Evolutionary conservation across 2,797 vertebrate species (phyloP).

Genomic region (Tenualosa ilisha): DNA sequence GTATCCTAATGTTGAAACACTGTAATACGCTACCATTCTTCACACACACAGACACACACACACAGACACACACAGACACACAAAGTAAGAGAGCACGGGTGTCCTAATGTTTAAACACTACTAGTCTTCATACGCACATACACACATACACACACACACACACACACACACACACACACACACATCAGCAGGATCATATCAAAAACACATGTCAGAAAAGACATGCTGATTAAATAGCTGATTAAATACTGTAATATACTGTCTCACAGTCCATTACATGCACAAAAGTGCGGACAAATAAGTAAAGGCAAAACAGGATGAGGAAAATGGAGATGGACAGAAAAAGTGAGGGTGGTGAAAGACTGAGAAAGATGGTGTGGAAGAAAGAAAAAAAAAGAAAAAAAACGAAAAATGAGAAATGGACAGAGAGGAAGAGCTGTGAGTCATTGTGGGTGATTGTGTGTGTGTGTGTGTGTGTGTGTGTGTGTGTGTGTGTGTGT

Average conservation of each 20-base stretch:
- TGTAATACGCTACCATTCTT: background rate
- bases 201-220: no score
- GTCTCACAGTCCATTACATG: background rate
- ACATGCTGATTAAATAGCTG: no score
- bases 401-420: no score
- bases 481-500: background rate
- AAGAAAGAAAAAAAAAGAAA: no score
- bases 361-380: background rate
- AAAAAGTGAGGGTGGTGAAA: background rate
- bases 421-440: conserved; percentile 45
- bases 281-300: background rate
- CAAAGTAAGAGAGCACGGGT: no score
- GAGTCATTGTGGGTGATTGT: conserved; percentile 18
- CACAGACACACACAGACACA: background rate
- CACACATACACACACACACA: background rate
- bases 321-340: background rate
- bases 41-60: background rate
- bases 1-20: background rate
- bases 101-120: no score
- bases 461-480: background rate
- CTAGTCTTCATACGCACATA: no score
- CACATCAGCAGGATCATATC: no score
- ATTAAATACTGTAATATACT: background rate
- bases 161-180: background rate
- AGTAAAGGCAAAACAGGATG: background rate